Base-by-base conservation (phyloP, 1,140 invertebrate species). In the Atta colombica region DNA sequence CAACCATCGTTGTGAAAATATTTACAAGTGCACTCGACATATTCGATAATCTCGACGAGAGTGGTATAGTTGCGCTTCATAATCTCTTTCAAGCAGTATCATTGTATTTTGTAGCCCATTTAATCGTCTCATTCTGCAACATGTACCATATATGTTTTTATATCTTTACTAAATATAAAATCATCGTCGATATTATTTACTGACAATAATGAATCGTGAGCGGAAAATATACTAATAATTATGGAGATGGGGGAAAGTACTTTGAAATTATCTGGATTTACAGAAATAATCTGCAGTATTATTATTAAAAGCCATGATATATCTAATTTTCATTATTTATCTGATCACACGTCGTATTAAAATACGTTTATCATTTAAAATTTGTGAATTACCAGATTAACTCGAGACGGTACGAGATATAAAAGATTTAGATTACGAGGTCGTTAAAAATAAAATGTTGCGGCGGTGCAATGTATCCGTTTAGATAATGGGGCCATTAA, bases 401-500 rank as follows among this genome's bases (percentile, higher is more conserved):
- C 16, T 28, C 28, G 45, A 51, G 39, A 35, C 25, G 2, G 39
- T 28, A 58, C 65, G 51, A 39, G 53, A 81, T 81, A 60, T 71
- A 81, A 81, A 35, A 10, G 65, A 84, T 84, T 84, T 58, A n/a
- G 58, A 81, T 6, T 31, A 4, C 65, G 65, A 6, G 31, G 39
- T 61, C 12, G n/a, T 61, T 61, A 51, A 75, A 75, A 75, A 84
- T 75, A 84, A 84, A 84, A 84, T 71, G 69, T 75, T 81, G 16
- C 31, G 14, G 39, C n/a, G 8, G 12, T 25, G 21, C 39, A 35
- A 25, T 61, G 80, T n/a, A 39, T 14, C 35, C 61, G 61, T 85
- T 85, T 16, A 60, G 74, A 85, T 85, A 85, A 78, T 51, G 25
- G 65, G 14, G n/a, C 49, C 49, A 85, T 84, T 84, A 84, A 84